Conservation (phyloP, 2,888 invertebrate species). For the Danaus chrysippus region DNA sequence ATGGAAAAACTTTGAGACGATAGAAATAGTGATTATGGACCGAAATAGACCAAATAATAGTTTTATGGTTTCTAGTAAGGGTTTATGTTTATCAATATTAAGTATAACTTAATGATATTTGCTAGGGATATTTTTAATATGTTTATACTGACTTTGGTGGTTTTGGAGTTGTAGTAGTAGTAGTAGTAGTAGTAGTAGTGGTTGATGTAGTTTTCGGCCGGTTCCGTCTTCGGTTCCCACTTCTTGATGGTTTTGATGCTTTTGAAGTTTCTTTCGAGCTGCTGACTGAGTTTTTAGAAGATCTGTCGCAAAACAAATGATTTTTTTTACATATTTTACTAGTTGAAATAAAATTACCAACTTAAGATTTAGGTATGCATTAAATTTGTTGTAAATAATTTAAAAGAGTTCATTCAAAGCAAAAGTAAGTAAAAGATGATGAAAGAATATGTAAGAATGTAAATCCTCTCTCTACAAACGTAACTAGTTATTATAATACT, state of each 20-base stretch:
- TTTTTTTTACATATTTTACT: too few species aligned
- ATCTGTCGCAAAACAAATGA: constrained; percentile 38
- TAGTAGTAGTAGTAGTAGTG: constrained; percentile 68
- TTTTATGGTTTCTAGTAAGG: not conserved
- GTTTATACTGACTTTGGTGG: constrained; percentile 50
- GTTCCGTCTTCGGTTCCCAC: constrained; percentile 53
- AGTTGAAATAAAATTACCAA: too few species aligned
- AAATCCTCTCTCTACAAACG: too few species aligned
- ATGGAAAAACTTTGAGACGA: too few species aligned
- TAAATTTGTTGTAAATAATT: too few species aligned
- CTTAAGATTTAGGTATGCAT: too few species aligned
- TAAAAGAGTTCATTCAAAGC: too few species aligned
- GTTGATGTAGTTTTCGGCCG: constrained; percentile 67
- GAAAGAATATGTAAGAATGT: too few species aligned
- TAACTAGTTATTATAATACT: constrained; percentile 36
- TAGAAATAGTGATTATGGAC: too few species aligned
- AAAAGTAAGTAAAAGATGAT: too few species aligned
- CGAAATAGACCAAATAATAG: too few species aligned
- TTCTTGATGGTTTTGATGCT: constrained; percentile 38
- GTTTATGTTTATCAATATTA: not conserved
- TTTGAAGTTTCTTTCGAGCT: constrained; percentile 27
- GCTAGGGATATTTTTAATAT: not conserved
- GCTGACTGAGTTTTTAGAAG: constrained; percentile 47
- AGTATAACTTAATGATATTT: not conserved
- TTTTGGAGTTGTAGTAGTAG: constrained; percentile 58